Conservation (phyloP, 2,113 vertebrate genomes). For the Anolis sagrei region DNA sequence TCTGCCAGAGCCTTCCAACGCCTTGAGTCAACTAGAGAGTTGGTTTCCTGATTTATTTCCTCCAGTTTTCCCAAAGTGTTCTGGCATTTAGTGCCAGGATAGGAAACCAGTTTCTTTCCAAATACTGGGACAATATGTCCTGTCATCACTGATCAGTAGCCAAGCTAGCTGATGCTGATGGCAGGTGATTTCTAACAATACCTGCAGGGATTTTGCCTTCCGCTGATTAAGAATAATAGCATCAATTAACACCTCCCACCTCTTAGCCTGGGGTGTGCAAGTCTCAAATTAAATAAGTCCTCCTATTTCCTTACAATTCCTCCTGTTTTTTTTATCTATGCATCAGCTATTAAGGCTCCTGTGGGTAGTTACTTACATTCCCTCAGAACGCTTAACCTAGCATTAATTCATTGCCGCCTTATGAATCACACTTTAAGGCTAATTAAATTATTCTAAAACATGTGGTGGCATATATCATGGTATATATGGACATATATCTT, state of each 20-base stretch:
- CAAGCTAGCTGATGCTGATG: not conserved
- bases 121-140: not conserved
- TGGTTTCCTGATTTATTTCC: too few relatives aligned
- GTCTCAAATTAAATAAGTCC: not conserved
- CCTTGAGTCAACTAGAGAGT: too few relatives aligned
- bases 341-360: not conserved
- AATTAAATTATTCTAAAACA: not conserved
- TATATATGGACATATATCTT: not conserved
- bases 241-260: too few relatives aligned
- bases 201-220: too few relatives aligned
- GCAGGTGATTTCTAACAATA: not conserved
- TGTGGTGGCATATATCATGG: not conserved
- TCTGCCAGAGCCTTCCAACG: too few relatives aligned
- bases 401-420: conserved; percentile 9
- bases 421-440: not conserved
- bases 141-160: not conserved
- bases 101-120: not conserved
- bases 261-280: not conserved
- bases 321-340: not conserved
- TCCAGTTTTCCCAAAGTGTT: not conserved
- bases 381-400: not conserved
- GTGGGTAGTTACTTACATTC: not conserved
- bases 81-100: not conserved
- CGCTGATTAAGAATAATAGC: too few relatives aligned
- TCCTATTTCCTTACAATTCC: not conserved